Percentiles rank a stretch among this genome's conserved stretches.
phyloP scores from a whole-genome alignment of 2,113 vertebrate genomes.

The Gila orcuttii region DNA sequence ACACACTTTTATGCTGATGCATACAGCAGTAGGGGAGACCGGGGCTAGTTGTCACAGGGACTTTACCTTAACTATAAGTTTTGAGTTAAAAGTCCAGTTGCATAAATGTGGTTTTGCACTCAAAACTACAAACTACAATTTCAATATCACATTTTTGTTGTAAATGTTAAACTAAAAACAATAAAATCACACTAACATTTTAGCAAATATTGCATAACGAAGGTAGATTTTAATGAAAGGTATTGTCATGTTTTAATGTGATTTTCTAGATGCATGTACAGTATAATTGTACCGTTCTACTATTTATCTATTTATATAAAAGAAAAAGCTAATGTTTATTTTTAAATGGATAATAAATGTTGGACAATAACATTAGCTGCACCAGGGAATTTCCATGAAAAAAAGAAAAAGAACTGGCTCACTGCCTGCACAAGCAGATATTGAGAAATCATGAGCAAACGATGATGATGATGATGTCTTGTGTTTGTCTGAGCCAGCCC shows the following conservation, averaged over 20 bases:
- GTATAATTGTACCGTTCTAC: not conserved
- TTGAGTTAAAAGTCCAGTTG: not conserved
- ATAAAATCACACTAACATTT: not conserved
- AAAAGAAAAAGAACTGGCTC: not conserved
- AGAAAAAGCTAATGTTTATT: not conserved
- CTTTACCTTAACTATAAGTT: not conserved
- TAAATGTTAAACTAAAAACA: not conserved
- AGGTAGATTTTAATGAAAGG: no score
- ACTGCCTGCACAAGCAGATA: constrained; percentile 6
- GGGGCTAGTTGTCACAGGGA: not conserved
- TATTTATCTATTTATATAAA: not conserved
- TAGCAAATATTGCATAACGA: not conserved
- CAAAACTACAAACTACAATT: not conserved
- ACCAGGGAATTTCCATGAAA: not conserved
- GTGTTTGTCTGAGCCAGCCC: constrained; percentile 32
- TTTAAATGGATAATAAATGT: not conserved
- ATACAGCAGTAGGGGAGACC: not conserved
- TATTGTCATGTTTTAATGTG: no score
- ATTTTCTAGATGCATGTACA: not conserved
- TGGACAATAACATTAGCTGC: not conserved
- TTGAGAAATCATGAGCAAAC: constrained; percentile 70
- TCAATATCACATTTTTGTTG: not conserved
- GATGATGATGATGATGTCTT: not conserved
- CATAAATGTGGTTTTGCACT: not conserved
- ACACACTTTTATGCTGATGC: not conserved